Conservation (phyloP, 2,888 invertebrate genomes). For the Hemistola chrysoprasaria region DNA sequence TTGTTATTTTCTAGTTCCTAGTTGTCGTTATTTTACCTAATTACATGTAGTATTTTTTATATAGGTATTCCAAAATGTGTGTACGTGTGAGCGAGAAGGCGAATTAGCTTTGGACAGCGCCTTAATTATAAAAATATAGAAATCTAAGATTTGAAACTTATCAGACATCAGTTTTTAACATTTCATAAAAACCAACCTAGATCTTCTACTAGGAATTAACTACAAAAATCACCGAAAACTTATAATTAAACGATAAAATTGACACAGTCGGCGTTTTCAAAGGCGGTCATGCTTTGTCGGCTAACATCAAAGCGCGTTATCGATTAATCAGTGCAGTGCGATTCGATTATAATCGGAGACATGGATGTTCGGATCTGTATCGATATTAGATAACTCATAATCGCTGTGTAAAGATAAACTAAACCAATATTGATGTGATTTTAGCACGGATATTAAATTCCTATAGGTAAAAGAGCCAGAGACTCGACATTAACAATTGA, state of each 20-base stretch:
- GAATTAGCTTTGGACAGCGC: too few relatives aligned
- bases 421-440: constrained; percentile 26
- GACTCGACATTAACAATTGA: too few relatives aligned
- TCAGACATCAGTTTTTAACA: too few relatives aligned
- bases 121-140: constrained; percentile 1
- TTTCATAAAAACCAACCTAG: too few relatives aligned
- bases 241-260: constrained; percentile 43
- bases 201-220: constrained; percentile 13
- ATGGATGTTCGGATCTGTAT: constrained; percentile 25
- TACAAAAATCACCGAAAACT: constrained; percentile 11
- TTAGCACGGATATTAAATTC: constrained; percentile 19
- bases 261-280: constrained; percentile 42
- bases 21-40: too few relatives aligned
- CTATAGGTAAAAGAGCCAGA: too few relatives aligned
- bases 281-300: constrained; percentile 47
- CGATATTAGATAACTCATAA: constrained; percentile 17
- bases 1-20: too few relatives aligned
- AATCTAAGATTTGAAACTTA: background rate
- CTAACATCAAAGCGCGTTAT: constrained; percentile 37
- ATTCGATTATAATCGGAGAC: constrained; percentile 34
- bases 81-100: too few relatives aligned
- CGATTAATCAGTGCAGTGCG: constrained; percentile 38
- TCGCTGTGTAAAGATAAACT: constrained; percentile 22
- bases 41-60: too few relatives aligned
- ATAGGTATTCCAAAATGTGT: too few relatives aligned